Conservation (phyloP, 2,113 vertebrate species). For the Vulpes lagopus region DNA sequence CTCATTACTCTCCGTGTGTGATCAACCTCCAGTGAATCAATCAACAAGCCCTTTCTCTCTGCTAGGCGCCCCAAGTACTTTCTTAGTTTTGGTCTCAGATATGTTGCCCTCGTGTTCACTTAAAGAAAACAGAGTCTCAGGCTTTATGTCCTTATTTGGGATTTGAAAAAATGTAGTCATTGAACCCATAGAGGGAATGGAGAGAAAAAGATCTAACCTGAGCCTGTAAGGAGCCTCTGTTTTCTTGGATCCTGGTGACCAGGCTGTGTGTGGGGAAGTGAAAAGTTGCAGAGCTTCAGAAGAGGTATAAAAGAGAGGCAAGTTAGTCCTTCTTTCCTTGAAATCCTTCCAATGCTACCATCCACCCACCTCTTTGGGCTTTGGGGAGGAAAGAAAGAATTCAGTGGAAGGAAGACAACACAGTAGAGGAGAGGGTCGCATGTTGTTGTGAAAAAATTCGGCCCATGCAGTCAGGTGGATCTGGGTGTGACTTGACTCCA, state of each 20-base stretch:
- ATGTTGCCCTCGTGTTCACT: neutral
- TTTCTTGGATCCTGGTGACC: constrained; percentile 37
- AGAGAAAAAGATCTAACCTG: neutral
- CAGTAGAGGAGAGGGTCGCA: neutral
- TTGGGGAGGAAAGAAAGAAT: constrained; percentile 6
- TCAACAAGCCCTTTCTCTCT: constrained; percentile 29
- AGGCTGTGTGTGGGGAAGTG: neutral
- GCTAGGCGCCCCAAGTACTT: neutral
- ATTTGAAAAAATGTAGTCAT: constrained; percentile 11
- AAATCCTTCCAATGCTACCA: neutral
- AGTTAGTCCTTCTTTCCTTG: constrained; percentile 7
- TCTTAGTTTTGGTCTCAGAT: constrained; percentile 52
- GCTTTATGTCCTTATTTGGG: constrained; percentile 28
- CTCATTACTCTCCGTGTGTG: constrained; percentile 22
- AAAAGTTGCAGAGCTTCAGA: neutral
- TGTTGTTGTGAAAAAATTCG: neutral
- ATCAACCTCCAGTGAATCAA: constrained; percentile 44
- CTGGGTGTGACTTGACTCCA: neutral
- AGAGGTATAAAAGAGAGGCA: neutral
- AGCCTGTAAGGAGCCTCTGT: neutral
- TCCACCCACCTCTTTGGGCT: neutral
- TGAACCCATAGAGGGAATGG: neutral
- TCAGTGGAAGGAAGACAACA: neutral
- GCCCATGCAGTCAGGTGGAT: neutral
- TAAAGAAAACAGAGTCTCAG: constrained; percentile 41